phyloP scores from a whole-genome alignment of 2,888 invertebrate species.

The Cantharis rufa region DNA sequence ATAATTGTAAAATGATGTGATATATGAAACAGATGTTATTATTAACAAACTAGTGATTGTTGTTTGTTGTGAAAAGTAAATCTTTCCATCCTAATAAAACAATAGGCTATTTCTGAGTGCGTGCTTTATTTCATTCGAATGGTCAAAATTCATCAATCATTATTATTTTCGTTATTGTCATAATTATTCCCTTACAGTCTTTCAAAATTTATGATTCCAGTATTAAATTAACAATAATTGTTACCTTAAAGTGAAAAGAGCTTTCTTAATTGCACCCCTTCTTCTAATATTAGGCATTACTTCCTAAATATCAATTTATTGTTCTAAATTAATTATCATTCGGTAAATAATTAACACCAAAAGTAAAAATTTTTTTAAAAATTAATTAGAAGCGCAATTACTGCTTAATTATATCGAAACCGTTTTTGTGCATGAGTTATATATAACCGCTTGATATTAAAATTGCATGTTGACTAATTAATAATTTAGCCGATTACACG shows the following conservation, averaged over 20 bases:
- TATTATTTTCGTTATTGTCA: not conserved
- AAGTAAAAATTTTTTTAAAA: not conserved
- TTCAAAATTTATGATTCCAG: not conserved
- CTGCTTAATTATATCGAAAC: not conserved
- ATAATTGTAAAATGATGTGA: too few relatives aligned
- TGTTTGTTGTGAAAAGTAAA: too few relatives aligned
- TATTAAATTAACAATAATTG: not conserved
- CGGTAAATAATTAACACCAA: too few relatives aligned
- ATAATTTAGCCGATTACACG: constrained; percentile 12
- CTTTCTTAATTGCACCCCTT: not conserved
- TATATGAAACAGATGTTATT: too few relatives aligned
- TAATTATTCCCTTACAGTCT: not conserved
- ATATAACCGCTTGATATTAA: not conserved
- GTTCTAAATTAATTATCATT: not conserved
- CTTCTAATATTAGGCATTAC: not conserved
- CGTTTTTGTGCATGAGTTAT: not conserved
- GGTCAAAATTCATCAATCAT: not conserved
- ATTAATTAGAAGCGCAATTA: not conserved
- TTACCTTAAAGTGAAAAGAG: not conserved
- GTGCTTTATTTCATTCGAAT: not conserved
- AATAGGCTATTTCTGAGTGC: too few relatives aligned
- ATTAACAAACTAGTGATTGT: too few relatives aligned
- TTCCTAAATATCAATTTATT: not conserved
- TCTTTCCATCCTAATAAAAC: too few relatives aligned
- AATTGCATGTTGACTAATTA: not conserved